phyloP scores from a whole-genome alignment of 2,888 invertebrate genomes.

The Hoplodrina ambigua region DNA sequence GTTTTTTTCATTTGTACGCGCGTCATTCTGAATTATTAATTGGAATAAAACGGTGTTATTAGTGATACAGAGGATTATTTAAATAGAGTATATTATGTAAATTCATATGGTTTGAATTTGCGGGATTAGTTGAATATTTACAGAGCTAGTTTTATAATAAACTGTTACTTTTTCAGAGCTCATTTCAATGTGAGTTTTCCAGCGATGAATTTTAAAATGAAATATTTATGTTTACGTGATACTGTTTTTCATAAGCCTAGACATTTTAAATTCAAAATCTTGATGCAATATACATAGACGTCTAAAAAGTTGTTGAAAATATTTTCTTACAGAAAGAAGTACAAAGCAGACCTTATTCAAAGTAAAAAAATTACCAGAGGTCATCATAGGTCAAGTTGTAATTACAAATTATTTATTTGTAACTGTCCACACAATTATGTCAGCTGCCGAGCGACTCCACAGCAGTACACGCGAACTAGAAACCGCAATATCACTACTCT shows the following conservation, averaged over 20 bases:
- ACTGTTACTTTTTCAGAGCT: background rate
- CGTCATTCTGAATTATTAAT: constrained; percentile 50
- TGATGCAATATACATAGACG: background rate
- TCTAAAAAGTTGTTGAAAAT: background rate
- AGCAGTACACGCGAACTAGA: constrained; percentile 80
- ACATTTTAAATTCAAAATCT: too few relatives aligned
- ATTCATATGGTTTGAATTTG: constrained; percentile 24
- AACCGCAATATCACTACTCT: constrained; percentile 88
- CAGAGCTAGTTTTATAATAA: constrained; percentile 18
- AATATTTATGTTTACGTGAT: background rate
- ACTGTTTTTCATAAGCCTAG: too few relatives aligned
- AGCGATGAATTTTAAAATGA: background rate
- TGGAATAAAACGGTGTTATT: constrained; percentile 33
- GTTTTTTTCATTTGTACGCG: constrained; percentile 35
- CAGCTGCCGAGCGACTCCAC: constrained; percentile 68
- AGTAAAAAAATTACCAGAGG: background rate
- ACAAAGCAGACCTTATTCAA: background rate
- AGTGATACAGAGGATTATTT: constrained; percentile 32
- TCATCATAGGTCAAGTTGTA: constrained; percentile 37
- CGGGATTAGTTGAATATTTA: constrained; percentile 26
- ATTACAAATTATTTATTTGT: constrained; percentile 60
- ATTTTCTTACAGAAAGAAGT: background rate
- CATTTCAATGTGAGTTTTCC: background rate
- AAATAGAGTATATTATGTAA: constrained; percentile 16
- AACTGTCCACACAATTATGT: constrained; percentile 65